Conservation (phyloP, 2,888 invertebrate genomes). For the Dicyrtoma fusca region DNA sequence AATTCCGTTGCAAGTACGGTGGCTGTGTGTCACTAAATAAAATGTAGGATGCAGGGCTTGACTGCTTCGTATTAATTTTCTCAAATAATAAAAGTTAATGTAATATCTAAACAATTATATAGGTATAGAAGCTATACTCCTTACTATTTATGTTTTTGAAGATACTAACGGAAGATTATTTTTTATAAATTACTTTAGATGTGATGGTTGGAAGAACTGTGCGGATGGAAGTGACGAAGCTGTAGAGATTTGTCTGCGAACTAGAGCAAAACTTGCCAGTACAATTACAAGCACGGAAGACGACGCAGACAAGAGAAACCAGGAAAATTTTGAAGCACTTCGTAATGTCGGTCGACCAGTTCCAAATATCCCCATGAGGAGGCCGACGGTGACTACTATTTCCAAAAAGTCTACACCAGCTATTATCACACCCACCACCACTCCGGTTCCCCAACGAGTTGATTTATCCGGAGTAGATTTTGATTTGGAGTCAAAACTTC, state of each 20-base stretch:
- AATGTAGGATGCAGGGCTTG: conserved; percentile 16
- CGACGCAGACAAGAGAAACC: conserved; percentile 7
- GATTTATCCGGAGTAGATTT: conserved; percentile 31
- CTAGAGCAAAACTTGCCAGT: conserved; percentile 49
- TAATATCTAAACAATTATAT: too few species aligned
- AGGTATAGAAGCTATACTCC: too few species aligned
- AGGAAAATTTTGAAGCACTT: conserved; percentile 27
- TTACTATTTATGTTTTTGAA: too few species aligned
- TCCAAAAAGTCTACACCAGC: conserved; percentile 6
- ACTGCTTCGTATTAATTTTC: neutral
- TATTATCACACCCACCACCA: conserved; percentile 20
- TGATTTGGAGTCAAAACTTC: conserved; percentile 16
- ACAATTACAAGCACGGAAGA: conserved; percentile 24
- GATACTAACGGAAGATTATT: too few species aligned
- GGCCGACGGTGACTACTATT: conserved; percentile 30
- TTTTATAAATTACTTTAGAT: conserved; percentile 28
- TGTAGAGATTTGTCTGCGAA: conserved; percentile 53
- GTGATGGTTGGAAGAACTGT: conserved; percentile 50
- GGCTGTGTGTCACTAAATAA: conserved; percentile 38
- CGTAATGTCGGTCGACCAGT: conserved; percentile 30
- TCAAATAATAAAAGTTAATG: too few species aligned
- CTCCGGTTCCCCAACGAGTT: conserved; percentile 8
- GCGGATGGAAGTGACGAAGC: conserved; percentile 53
- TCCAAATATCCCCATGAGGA: conserved; percentile 17
- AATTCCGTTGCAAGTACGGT: conserved; percentile 53